These are phyloP conservation scores for Notechis scutatus DNA, from an alignment of 2,113 vertebrate genomes.

Conservation along the genomic window DNA sequence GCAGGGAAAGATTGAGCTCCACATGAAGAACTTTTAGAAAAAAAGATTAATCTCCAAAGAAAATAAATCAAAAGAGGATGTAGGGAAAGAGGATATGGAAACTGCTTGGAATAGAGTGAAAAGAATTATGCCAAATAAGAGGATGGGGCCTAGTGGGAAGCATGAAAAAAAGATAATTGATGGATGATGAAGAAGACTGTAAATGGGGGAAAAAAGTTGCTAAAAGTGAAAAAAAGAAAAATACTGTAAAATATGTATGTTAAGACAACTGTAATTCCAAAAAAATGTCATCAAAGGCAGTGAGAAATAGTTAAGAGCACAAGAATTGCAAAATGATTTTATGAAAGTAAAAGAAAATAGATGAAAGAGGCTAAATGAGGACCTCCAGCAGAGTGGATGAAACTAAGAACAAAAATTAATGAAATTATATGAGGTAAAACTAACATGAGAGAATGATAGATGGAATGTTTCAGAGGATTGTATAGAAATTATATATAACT, in stretches of 20 bases:
- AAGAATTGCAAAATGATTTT: background rate
- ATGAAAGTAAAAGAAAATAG: background rate
- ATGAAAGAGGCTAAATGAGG: background rate
- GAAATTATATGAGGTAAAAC: background rate
- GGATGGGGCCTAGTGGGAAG: background rate
- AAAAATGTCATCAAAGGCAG: background rate
- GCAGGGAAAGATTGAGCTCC: background rate
- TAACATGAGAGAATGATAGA: background rate
- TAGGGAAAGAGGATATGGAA: background rate
- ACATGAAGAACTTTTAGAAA: background rate
- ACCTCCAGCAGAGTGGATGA: background rate
- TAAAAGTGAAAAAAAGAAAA: background rate
- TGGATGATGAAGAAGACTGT: background rate
- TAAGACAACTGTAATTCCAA: background rate
- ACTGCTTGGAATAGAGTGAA: background rate
- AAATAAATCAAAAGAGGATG: background rate
- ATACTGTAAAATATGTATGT: background rate
- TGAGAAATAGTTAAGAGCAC: background rate
- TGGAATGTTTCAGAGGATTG: background rate
- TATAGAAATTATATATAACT: background rate
- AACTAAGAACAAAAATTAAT: background rate
- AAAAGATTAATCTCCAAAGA: background rate
- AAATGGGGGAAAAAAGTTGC: background rate
- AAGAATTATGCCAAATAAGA: background rate
- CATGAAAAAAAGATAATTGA: background rate